Percentiles rank a stretch among this genome's conserved stretches.
These are phyloP conservation scores for Diaprepes abbreviatus DNA, from an alignment of 2,888 invertebrate genomes.

Conservation along the genomic window DNA sequence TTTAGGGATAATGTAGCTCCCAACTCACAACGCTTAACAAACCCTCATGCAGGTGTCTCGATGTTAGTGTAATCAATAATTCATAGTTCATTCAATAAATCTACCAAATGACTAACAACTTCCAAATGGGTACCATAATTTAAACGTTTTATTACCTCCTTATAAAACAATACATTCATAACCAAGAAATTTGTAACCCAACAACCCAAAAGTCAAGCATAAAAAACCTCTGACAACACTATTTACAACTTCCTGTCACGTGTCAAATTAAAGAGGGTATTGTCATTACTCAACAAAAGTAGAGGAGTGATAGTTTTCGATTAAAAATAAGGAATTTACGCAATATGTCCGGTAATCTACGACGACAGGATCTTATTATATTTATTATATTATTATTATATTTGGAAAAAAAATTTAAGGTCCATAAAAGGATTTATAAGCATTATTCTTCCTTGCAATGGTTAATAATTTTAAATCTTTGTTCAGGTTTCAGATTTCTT, in stretches of 20 bases:
- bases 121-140: slow-evolving; percentile 19
- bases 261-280: slow-evolving; percentile 35
- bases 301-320: slow-evolving; percentile 6
- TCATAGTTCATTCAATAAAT: slow-evolving; percentile 7
- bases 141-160: slow-evolving; percentile 15
- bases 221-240: slow-evolving; percentile 36
- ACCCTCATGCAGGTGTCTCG: slow-evolving; percentile 6
- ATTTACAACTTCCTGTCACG: slow-evolving; percentile 49
- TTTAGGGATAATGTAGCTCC: too few relatives aligned
- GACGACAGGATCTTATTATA: too few relatives aligned
- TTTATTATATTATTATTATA: too few relatives aligned
- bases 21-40: too few relatives aligned
- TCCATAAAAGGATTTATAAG: too few relatives aligned
- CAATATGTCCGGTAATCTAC: too few relatives aligned
- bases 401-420: too few relatives aligned
- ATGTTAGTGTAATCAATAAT: background rate
- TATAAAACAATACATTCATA: slow-evolving; percentile 37
- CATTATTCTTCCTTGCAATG: too few relatives aligned
- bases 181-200: slow-evolving; percentile 15
- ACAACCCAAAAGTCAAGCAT: slow-evolving; percentile 19
- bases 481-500: too few relatives aligned
- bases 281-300: slow-evolving; percentile 25
- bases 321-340: too few relatives aligned
- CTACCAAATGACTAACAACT: slow-evolving; percentile 27
- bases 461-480: too few relatives aligned